A percentile compares a stretch with the other conserved stretches of the same genome.
phyloP scores from a whole-genome alignment of 2,888 invertebrate genomes.

The Synergus umbraculus region DNA sequence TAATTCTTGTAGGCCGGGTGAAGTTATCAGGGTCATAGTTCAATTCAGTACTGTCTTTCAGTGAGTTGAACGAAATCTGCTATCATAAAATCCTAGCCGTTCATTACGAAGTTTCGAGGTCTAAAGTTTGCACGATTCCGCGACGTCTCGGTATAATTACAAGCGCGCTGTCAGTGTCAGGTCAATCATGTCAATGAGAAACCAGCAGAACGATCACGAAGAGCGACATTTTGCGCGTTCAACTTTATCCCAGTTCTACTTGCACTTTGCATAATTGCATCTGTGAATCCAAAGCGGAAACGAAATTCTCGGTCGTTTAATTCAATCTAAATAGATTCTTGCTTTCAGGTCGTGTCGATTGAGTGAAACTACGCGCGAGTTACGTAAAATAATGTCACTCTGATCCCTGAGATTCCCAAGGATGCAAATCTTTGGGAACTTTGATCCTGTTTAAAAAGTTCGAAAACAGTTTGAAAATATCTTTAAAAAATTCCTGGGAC shows the following conservation, averaged over 20 bases:
- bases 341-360: constrained; percentile 12
- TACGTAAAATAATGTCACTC: constrained; percentile 16
- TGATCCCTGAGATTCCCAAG: neutral
- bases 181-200: constrained; percentile 56
- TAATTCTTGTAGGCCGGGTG: neutral
- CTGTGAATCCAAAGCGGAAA: constrained; percentile 24
- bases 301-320: constrained; percentile 24
- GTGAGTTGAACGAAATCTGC: constrained; percentile 29
- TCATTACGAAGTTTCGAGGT: constrained; percentile 36
- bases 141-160: constrained; percentile 55
- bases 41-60: constrained; percentile 16
- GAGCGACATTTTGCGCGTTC: constrained; percentile 60
- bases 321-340: constrained; percentile 32
- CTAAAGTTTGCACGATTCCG: constrained; percentile 31
- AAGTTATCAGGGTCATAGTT: constrained; percentile 15
- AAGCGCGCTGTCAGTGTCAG: constrained; percentile 58
- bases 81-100: constrained; percentile 18
- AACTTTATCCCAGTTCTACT: constrained; percentile 30
- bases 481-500: too few species aligned
- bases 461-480: too few species aligned
- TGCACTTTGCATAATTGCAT: constrained; percentile 35
- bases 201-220: constrained; percentile 55
- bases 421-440: neutral
- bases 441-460: too few species aligned
- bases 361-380: neutral